Conservation (phyloP, 2,797 vertebrate genomes). For the Gambusia yucatana region DNA sequence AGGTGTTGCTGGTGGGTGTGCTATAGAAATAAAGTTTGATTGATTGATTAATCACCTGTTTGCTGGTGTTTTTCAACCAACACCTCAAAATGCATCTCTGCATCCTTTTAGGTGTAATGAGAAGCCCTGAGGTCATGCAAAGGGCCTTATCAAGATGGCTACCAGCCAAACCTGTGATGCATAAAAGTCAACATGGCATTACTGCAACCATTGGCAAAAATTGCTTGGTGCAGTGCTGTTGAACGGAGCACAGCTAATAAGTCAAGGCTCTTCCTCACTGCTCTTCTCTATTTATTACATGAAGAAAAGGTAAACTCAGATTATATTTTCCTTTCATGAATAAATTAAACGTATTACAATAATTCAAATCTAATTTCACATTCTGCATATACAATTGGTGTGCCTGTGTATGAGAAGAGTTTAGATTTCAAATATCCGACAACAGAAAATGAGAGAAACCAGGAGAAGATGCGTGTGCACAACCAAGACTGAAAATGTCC, state of each 20-base stretch:
- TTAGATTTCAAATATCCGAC: not conserved
- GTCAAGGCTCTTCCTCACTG: slow-evolving; percentile 25
- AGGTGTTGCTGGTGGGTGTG: too few relatives aligned
- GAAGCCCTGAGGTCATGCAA: slow-evolving; percentile 47
- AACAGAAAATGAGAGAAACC: not conserved
- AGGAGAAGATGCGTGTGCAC: not conserved
- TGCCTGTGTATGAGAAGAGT: too few relatives aligned
- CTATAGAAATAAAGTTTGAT: too few relatives aligned
- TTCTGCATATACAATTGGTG: not conserved
- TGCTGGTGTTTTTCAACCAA: not conserved
- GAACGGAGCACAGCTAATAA: slow-evolving; percentile 26
- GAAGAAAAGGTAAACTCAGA: not conserved
- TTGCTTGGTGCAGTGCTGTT: slow-evolving; percentile 23
- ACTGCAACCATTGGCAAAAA: slow-evolving; percentile 53
- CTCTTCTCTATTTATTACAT: not conserved
- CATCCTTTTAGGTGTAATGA: slow-evolving; percentile 33
- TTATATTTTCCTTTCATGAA: not conserved
- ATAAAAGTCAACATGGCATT: slow-evolving; percentile 67
- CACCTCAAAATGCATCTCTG: slow-evolving; percentile 5
- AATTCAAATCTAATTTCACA: not conserved
- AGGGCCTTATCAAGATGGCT: slow-evolving; percentile 49
- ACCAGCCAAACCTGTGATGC: slow-evolving; percentile 56
- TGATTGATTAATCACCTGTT: not conserved
- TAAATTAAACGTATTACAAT: not conserved
- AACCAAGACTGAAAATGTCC: slow-evolving; percentile 20